Percentiles rank a stretch among this genome's conserved stretches.
These are phyloP conservation scores for Nemurella pictetii DNA, from an alignment of 2,888 invertebrate genomes.

Conservation along the genomic window DNA sequence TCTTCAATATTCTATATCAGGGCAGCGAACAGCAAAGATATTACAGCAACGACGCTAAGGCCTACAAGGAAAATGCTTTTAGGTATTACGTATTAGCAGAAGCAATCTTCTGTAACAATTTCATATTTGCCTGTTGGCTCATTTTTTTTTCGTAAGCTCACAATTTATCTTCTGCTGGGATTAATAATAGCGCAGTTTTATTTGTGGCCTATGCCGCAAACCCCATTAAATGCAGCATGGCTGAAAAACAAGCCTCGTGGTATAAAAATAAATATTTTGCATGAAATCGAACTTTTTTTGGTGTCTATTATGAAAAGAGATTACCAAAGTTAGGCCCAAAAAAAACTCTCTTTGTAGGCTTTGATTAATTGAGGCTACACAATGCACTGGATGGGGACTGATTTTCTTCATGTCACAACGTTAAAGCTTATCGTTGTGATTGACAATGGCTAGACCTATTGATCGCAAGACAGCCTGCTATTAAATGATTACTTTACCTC, in stretches of 20 bases:
- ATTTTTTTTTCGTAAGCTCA: background rate
- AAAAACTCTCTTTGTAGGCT: background rate
- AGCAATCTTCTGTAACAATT: background rate
- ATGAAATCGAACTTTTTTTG: background rate
- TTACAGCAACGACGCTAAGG: background rate
- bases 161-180: background rate
- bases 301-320: background rate
- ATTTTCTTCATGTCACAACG: background rate
- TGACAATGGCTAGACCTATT: background rate
- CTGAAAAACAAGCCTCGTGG: background rate
- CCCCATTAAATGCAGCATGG: background rate
- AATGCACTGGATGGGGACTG: background rate
- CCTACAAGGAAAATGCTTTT: background rate
- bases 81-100: background rate
- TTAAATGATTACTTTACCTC: background rate
- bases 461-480: background rate
- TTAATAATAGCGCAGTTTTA: background rate
- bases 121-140: background rate
- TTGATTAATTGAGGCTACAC: background rate
- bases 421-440: background rate
- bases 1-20: constrained; percentile 34
- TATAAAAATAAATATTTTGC: background rate
- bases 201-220: background rate
- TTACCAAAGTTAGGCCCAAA: background rate
- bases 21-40: background rate